Evolutionary conservation across 2,113 vertebrate genomes (phyloP).

Genomic region (Pangasianodon gigas): DNA sequence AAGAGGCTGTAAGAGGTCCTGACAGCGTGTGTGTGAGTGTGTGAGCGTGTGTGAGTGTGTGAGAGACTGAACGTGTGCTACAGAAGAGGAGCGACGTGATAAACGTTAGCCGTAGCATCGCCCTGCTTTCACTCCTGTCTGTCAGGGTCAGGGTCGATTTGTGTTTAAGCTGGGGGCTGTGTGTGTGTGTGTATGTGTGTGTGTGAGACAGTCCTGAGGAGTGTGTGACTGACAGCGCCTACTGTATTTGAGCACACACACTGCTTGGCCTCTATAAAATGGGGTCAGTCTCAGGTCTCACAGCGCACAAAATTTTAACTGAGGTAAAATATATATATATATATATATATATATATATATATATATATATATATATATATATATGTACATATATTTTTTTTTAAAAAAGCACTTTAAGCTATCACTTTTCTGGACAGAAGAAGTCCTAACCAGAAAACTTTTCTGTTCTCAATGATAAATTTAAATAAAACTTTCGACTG

Average conservation of each 20-base stretch:
- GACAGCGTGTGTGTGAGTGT: constrained; percentile 25
- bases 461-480: neutral
- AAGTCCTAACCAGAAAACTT: neutral
- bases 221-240: constrained; percentile 40
- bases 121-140: constrained; percentile 33
- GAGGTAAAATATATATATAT: neutral
- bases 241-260: constrained; percentile 15
- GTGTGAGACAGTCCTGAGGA: constrained; percentile 3
- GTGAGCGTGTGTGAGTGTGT: constrained; percentile 33
- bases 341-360: neutral
- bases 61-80: constrained; percentile 11
- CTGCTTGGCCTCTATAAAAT: constrained; percentile 38
- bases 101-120: constrained; percentile 18
- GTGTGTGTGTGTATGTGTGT: constrained; percentile 30
- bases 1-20: constrained; percentile 55
- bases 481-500: neutral
- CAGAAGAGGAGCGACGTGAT: constrained; percentile 17
- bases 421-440: neutral
- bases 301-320: neutral
- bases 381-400: no score
- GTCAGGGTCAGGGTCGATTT: constrained; percentile 33
- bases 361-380: neutral
- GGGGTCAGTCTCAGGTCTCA: constrained; percentile 34
- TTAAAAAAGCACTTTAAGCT: neutral
- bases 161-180: neutral